A percentile compares a stretch with the other conserved stretches of the same genome.
These are phyloP conservation scores for Dynastes hyllus DNA, from an alignment of 2,888 invertebrate species.

Conservation along the genomic window DNA sequence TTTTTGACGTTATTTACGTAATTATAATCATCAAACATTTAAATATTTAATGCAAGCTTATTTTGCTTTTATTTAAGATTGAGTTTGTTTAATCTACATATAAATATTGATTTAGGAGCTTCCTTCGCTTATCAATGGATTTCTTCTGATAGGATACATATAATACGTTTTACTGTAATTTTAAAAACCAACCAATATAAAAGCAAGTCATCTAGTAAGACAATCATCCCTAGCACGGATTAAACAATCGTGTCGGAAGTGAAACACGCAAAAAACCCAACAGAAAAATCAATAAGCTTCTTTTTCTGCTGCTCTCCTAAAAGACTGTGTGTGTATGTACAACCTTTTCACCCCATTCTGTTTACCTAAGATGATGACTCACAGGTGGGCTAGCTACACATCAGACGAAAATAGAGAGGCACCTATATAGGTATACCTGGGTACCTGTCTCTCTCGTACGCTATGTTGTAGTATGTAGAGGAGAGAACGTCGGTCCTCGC, in stretches of 20 bases:
- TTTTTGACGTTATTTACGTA: no score
- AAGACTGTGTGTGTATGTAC: slow-evolving; percentile 71
- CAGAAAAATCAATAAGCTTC: slow-evolving; percentile 63
- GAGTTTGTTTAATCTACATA: no score
- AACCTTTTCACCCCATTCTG: slow-evolving; percentile 76
- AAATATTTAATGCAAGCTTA: no score
- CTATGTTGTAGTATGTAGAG: slow-evolving; percentile 54
- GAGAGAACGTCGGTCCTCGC: slow-evolving; percentile 53
- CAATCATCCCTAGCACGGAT: slow-evolving; percentile 12
- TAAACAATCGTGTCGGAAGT: slow-evolving; percentile 58
- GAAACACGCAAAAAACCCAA: slow-evolving; percentile 59
- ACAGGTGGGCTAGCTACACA: slow-evolving; percentile 59
- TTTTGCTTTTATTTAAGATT: no score
- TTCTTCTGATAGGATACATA: no score
- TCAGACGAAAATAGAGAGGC: slow-evolving; percentile 67
- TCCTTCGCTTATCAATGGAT: no score
- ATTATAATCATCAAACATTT: no score
- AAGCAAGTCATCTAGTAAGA: slow-evolving; percentile 9
- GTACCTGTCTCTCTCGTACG: slow-evolving; percentile 67
- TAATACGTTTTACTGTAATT: no score
- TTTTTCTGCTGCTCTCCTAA: slow-evolving; percentile 50
- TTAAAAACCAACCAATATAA: neutral
- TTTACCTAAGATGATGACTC: slow-evolving; percentile 69
- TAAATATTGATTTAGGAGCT: no score
- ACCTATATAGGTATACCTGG: slow-evolving; percentile 57